Evolutionary conservation across 2,113 vertebrate species (phyloP).

Genomic region (Nipponia nippon): DNA sequence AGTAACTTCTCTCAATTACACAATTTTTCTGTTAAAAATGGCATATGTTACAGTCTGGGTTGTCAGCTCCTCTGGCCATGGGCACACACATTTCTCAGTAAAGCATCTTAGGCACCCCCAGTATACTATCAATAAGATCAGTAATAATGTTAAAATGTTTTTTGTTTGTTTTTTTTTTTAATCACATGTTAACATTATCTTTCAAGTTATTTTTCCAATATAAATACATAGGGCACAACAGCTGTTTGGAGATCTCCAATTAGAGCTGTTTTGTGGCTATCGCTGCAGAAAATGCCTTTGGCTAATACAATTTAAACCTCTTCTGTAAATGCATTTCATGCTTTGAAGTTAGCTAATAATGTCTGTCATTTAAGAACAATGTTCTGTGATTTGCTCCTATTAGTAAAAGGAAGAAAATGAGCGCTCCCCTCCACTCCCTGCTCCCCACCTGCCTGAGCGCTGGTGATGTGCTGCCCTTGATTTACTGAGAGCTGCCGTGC

Average conservation of each 20-base stretch:
- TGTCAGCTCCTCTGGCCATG: slow-evolving; percentile 8
- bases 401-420: not conserved
- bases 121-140: not conserved
- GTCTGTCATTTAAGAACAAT: slow-evolving; percentile 41
- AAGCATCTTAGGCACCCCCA: not conserved
- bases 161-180: not conserved
- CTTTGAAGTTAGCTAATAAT: slow-evolving; percentile 27
- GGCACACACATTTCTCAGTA: not conserved
- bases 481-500: not conserved
- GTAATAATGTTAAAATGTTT: not conserved
- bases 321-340: slow-evolving; percentile 32
- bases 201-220: slow-evolving; percentile 37
- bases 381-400: not conserved
- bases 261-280: slow-evolving; percentile 56
- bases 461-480: not conserved
- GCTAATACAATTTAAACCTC: slow-evolving; percentile 15
- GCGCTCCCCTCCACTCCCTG: not conserved
- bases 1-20: slow-evolving; percentile 67
- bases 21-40: slow-evolving; percentile 34
- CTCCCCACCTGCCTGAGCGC: not conserved
- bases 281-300: slow-evolving; percentile 51
- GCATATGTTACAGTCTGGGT: not conserved
- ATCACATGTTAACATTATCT: slow-evolving; percentile 37
- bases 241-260: slow-evolving; percentile 49
- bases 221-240: not conserved